Conservation (phyloP, 1,140 invertebrate species). For the Drosophila burlai region DNA sequence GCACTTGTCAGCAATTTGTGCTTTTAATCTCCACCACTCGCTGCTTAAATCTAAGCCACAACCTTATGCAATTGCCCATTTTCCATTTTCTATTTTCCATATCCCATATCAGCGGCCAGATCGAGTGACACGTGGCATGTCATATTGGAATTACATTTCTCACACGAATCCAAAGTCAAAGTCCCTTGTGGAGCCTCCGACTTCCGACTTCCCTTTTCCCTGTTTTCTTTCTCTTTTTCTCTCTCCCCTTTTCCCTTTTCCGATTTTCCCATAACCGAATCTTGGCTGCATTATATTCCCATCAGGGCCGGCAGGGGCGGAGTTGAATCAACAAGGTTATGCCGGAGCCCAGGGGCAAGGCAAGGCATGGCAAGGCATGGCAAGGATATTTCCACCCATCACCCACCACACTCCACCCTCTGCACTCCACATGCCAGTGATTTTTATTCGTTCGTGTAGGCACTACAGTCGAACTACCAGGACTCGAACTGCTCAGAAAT, state of each 20-base stretch:
- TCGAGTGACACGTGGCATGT: constrained; percentile 53
- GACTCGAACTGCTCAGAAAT: neutral
- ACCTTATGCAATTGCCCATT: constrained; percentile 41
- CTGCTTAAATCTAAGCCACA: neutral
- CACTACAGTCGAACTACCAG: neutral
- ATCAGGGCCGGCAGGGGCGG: constrained; percentile 37
- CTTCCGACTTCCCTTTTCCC: neutral
- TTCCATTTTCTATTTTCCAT: constrained; percentile 18
- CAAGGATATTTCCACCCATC: constrained; percentile 11
- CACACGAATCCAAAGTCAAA: constrained; percentile 53
- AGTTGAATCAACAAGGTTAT: constrained; percentile 51
- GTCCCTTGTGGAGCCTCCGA: constrained; percentile 13
- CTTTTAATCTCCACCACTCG: neutral
- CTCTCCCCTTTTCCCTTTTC: too few species aligned
- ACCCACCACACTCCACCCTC: neutral
- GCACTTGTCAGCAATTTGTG: neutral
- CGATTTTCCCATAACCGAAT: constrained; percentile 24
- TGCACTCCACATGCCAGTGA: neutral
- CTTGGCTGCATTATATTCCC: constrained; percentile 54
- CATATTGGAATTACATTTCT: constrained; percentile 56
- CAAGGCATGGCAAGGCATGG: constrained; percentile 20
- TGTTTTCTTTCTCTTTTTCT: too few species aligned
- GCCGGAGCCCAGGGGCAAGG: constrained; percentile 30
- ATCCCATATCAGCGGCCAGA: constrained; percentile 30
- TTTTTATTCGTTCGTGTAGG: constrained; percentile 12